Evolutionary conservation across 2,113 vertebrate species (phyloP), one percentile per base, ranked within the genome.

Genomic region (Tragelaphus scriptus): DNA sequence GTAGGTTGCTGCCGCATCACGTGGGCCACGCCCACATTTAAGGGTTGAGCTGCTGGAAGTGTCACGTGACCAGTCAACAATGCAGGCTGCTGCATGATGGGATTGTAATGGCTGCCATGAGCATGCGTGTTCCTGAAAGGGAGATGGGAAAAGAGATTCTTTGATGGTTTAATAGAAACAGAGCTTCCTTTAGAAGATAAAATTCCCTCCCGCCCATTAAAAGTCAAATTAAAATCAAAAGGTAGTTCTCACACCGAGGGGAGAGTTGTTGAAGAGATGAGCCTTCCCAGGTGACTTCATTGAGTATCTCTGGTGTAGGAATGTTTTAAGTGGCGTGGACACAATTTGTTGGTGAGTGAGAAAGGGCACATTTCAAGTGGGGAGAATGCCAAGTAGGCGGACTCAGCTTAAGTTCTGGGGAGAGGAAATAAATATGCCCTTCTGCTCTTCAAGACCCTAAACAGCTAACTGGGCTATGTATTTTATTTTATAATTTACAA

Each of bases 31-130:
- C 99, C 99, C 98, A 99, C 99, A 63, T 99, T 99, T 97, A 99
- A 99, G 11, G 99, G 99, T 98, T 99, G 99, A 94, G 99, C 99
- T 19, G 99, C 99, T 12, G 99, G 99, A 88, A 99, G 99, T 9
- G 99, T 99, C 98, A 99, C 99, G 0, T 99, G 99, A 98, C 99
- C 99, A 0, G 99, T 99, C 97, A 99, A 97, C 95, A 99, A 99
- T 11, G 99, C 98, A 1, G 99, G 99, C 99, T 99, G 99, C 98
- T 99, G 99, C 99, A 99, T 99, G 99, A 99, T 99, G 99, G 99
- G 99, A 98, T 99, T 99, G 88, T 99, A 99, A 98, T 99, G 99
- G 99, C 99, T 99, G 98, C 99, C 99, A 1, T 99, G 99, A 94
- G 99, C 98, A 21, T 99, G 99, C 3, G 99, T 99, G 98, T 99